Percentiles rank a stretch among this genome's conserved stretches.
Evolutionary conservation across 2,888 invertebrate genomes (phyloP).

Genomic region (Scelioninae gen. 1): DNA sequence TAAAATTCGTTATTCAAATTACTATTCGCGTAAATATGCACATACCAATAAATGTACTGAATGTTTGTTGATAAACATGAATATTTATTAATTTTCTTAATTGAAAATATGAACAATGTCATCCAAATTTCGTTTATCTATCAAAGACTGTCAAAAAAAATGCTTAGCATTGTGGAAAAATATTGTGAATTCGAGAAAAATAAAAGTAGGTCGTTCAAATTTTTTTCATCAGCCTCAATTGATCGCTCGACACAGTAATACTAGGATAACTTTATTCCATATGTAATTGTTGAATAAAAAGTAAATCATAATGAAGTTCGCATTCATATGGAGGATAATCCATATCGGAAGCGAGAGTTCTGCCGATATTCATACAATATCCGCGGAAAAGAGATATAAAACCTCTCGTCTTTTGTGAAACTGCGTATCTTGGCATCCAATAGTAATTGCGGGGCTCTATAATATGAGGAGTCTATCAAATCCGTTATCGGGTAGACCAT

Average conservation of each 20-base stretch:
- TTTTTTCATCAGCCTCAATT: constrained; percentile 1
- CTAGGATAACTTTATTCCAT: not conserved
- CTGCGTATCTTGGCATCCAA: constrained; percentile 55
- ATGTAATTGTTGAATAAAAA: constrained; percentile 34
- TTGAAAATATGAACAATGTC: not conserved
- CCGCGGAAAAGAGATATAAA: constrained; percentile 49
- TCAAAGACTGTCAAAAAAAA: not conserved
- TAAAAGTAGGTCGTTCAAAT: not conserved
- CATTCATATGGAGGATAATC: constrained; percentile 31
- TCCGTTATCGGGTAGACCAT: constrained; percentile 64
- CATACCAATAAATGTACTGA: too few relatives aligned
- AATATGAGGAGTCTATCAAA: constrained; percentile 65
- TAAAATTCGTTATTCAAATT: too few relatives aligned
- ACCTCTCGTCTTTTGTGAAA: constrained; percentile 61
- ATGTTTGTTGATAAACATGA: not conserved
- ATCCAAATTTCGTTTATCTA: not conserved
- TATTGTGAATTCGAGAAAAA: not conserved
- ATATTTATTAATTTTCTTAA: not conserved
- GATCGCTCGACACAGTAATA: not conserved
- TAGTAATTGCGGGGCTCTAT: constrained; percentile 62
- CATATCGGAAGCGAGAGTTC: constrained; percentile 1
- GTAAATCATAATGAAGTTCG: constrained; percentile 5
- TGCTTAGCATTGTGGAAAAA: not conserved
- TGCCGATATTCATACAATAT: constrained; percentile 41
- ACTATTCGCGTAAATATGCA: too few relatives aligned